phyloP scores from a whole-genome alignment of 2,797 vertebrate genomes.

The Halcyon smyrnensis region DNA sequence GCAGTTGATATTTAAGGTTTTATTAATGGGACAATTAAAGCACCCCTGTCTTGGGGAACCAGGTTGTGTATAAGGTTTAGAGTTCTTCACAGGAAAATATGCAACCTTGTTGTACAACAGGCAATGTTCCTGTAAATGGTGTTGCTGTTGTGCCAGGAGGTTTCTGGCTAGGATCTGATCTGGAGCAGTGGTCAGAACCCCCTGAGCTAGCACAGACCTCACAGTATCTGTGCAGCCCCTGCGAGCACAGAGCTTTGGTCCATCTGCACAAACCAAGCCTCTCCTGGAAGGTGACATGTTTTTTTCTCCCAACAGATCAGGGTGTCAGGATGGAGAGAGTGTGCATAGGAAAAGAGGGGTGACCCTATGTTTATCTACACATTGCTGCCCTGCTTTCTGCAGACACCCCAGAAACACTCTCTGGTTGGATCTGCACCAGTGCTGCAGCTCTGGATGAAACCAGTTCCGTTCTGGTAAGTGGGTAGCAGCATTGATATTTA shows the following conservation, averaged over 20 bases:
- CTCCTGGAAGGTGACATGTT: background rate
- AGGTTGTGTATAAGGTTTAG: background rate
- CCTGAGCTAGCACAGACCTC: fast-evolving
- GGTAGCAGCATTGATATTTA: background rate
- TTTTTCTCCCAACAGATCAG: background rate
- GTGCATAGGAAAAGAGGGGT: background rate
- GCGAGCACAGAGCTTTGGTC: background rate
- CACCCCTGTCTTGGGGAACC: fast-evolving
- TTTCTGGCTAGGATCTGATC: background rate
- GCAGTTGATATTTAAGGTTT: conserved; percentile 28
- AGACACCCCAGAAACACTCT: background rate
- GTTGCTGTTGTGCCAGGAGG: background rate
- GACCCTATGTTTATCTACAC: background rate
- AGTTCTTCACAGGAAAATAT: background rate
- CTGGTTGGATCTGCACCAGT: fast-evolving
- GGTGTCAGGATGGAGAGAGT: background rate
- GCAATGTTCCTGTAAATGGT: background rate
- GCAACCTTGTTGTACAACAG: background rate
- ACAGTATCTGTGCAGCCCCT: fast-evolving
- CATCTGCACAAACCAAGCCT: background rate
- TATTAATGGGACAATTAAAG: conserved; percentile 14
- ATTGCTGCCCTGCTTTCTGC: background rate
- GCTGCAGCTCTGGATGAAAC: background rate
- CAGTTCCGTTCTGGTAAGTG: background rate
- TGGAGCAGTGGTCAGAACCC: background rate